Evolutionary conservation across 2,888 invertebrate genomes (phyloP), one percentile per base, ranked within the genome.

Genomic region (Dermolepida albohirtum): DNA sequence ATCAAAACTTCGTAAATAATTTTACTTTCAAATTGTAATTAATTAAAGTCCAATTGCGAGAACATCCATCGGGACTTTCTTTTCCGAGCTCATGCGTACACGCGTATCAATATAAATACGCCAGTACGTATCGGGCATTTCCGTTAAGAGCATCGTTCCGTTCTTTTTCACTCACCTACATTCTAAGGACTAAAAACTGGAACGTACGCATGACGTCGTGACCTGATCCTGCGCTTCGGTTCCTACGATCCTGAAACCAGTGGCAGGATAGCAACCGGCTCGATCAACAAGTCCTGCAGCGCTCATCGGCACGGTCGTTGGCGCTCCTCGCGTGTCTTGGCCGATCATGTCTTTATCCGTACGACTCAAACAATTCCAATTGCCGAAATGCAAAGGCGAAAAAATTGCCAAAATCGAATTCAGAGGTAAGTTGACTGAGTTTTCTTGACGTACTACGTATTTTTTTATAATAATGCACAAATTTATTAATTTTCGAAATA

Each of bases 391-490:
- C 77, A 91, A 89, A 79, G 87, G 87, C 10, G 91, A 91, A 74
- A 89, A 90, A 78, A 86, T 87, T 71, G 90, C 88, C 59, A 88
- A 89, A 73, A 84, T 91, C 72, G 90, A 90, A 73, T 94, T 94
- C 79, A 85, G 94, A 86, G 93, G 94, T 94, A 86, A 87, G 89
- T 78, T 51, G 62, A 1, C 4, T 11, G 10, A 39, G 14, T 12
- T 34, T 29, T 67, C 41, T 52, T 41, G 22, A 22, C 2, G 1
- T 22, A 22, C 22, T 22, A 22, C 22, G 4, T 22, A 22, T 22
- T 22, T 22, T n/a, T 22, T 22, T 22, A 22, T 22, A 2, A 22
- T 22, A 22, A 22, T 4, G 22, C 22, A 22, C 4, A 2, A 2
- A 22, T 22, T 22, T 22, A 22, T 22, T 22, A 22, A n/a, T n/a